A percentile compares a stretch with the other conserved stretches of the same genome.
Conservation (phyloP, 2,888 invertebrate genomes). For the Stenolophus ochropezus region DNA sequence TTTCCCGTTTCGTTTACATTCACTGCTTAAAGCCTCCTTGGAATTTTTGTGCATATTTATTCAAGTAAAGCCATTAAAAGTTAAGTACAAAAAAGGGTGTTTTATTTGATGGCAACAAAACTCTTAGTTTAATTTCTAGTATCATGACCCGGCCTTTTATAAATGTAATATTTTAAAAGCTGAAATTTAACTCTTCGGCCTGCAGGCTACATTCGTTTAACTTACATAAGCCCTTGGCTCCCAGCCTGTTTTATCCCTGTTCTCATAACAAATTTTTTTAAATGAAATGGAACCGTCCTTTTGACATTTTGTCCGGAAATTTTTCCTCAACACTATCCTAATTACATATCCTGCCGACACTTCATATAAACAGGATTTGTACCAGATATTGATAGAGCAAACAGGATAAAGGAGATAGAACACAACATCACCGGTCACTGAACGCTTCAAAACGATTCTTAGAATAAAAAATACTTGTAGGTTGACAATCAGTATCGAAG, state of each 20-base stretch:
- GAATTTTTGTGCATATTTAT: constrained; percentile 53
- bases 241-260: not conserved
- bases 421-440: too few relatives aligned
- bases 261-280: constrained; percentile 43
- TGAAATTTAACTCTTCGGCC: constrained; percentile 47
- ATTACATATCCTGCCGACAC: not conserved
- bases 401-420: not conserved
- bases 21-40: constrained; percentile 32
- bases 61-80: constrained; percentile 55
- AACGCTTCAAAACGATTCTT: too few relatives aligned
- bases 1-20: constrained; percentile 44
- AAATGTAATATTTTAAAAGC: constrained; percentile 51
- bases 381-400: not conserved
- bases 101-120: constrained; percentile 52
- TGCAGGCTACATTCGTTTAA: constrained; percentile 26
- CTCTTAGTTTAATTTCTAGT: constrained; percentile 55
- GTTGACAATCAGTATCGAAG: too few relatives aligned
- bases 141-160: constrained; percentile 46
- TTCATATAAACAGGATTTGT: not conserved
- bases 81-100: constrained; percentile 52
- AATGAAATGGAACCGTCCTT: constrained; percentile 33
- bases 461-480: too few relatives aligned
- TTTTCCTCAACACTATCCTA: not conserved
- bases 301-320: not conserved
- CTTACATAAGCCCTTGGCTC: constrained; percentile 14